Percentiles rank a stretch among this genome's conserved stretches.
phyloP scores from a whole-genome alignment of 2,113 vertebrate species.

The Columbina picui region DNA sequence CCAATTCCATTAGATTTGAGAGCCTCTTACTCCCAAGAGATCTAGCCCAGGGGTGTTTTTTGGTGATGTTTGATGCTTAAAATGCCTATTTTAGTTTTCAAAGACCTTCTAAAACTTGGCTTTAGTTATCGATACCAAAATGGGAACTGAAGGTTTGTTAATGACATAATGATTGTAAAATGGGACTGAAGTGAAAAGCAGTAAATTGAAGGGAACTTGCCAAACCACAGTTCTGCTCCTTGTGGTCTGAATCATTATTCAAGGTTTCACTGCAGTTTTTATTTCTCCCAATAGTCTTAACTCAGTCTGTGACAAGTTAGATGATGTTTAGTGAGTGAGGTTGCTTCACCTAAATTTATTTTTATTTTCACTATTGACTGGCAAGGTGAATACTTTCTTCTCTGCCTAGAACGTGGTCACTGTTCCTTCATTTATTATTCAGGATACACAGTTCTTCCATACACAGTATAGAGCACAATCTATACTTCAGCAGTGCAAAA shows the following conservation, averaged over 20 bases:
- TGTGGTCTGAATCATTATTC: neutral
- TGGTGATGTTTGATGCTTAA: neutral
- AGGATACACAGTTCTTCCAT: neutral
- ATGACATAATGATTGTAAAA: neutral
- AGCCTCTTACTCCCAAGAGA: neutral
- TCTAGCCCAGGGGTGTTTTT: neutral
- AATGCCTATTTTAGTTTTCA: neutral
- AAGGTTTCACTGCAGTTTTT: neutral
- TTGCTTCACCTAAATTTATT: neutral
- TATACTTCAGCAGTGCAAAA: neutral
- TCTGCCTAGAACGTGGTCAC: neutral
- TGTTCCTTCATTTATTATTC: neutral
- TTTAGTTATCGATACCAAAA: neutral
- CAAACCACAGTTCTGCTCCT: neutral
- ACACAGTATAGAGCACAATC: neutral
- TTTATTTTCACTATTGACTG: neutral
- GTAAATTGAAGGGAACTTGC: neutral
- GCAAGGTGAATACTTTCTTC: neutral
- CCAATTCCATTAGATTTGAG: neutral
- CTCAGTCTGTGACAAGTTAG: neutral
- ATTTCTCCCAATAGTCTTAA: neutral
- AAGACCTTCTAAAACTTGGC: neutral
- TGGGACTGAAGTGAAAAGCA: neutral
- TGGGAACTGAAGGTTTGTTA: neutral
- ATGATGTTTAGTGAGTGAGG: neutral